Evolutionary conservation across 1,140 invertebrate genomes (phyloP).

Genomic region (Vanessa tameamea): DNA sequence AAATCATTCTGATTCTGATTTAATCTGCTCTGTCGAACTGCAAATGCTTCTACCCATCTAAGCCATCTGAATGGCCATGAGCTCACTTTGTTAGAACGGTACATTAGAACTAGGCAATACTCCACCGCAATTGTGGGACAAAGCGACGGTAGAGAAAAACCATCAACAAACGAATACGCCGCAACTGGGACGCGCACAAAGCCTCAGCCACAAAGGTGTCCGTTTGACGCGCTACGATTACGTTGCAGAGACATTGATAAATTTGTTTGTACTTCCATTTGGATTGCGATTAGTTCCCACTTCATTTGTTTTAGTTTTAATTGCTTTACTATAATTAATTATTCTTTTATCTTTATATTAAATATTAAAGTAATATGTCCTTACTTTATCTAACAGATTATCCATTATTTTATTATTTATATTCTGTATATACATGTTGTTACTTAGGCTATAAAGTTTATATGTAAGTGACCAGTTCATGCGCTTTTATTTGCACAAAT

Average conservation of each 20-base stretch:
- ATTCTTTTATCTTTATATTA: no score
- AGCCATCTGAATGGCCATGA: slow-evolving; percentile 22
- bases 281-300: background rate
- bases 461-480: no score
- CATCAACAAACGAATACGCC: slow-evolving; percentile 18
- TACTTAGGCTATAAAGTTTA: no score
- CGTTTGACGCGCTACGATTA: slow-evolving; percentile 23
- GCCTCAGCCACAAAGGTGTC: slow-evolving; percentile 33
- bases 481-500: no score
- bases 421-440: background rate
- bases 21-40: slow-evolving; percentile 8
- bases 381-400: background rate
- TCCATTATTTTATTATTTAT: background rate
- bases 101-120: slow-evolving; percentile 35
- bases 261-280: slow-evolving; percentile 5
- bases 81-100: slow-evolving; percentile 24
- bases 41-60: slow-evolving; percentile 19
- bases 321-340: background rate
- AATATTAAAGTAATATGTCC: background rate
- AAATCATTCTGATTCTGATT: background rate
- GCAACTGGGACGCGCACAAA: slow-evolving; percentile 39
- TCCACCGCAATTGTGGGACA: slow-evolving; percentile 33
- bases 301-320: background rate
- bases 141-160: slow-evolving; percentile 28
- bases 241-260: slow-evolving; percentile 12